These are phyloP conservation scores for Sphaerophoria rueppellii DNA, from an alignment of 2,888 invertebrate species.

Conservation along the genomic window DNA sequence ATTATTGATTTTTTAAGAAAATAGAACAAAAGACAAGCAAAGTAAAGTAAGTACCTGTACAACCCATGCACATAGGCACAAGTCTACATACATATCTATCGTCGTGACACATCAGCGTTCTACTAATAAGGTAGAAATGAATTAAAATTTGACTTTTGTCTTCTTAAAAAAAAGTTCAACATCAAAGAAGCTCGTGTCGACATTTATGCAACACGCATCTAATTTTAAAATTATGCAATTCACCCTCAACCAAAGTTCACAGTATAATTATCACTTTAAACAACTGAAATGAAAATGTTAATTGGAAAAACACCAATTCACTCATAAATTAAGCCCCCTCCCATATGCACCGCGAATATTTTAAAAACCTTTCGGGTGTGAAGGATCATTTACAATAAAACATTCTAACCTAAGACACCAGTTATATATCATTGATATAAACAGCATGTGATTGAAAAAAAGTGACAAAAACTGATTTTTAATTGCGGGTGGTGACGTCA, in stretches of 20 bases:
- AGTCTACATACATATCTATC: too few relatives aligned
- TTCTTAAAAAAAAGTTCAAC: not conserved
- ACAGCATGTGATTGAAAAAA: conserved; percentile 18
- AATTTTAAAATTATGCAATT: conserved; percentile 39
- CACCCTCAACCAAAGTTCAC: not conserved
- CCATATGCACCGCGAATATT: conserved; percentile 26
- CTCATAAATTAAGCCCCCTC: conserved; percentile 9
- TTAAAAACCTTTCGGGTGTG: conserved; percentile 27
- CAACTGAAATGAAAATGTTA: conserved; percentile 55
- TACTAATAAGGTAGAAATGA: not conserved
- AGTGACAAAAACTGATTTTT: conserved; percentile 33
- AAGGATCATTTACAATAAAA: conserved; percentile 57
- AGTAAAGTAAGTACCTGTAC: too few relatives aligned
- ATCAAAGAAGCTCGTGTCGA: not conserved
- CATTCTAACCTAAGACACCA: not conserved
- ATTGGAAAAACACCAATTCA: conserved; percentile 66
- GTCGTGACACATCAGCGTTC: not conserved
- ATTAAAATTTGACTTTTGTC: not conserved
- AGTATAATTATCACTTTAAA: conserved; percentile 47
- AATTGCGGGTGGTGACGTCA: not conserved
- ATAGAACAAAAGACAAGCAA: too few relatives aligned
- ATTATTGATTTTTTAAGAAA: too few relatives aligned
- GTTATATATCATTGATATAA: conserved; percentile 42
- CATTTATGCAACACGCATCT: conserved; percentile 39
- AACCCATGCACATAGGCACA: too few relatives aligned